phyloP scores from a whole-genome alignment of 2,113 vertebrate species.

The Rhinoderma darwinii region DNA sequence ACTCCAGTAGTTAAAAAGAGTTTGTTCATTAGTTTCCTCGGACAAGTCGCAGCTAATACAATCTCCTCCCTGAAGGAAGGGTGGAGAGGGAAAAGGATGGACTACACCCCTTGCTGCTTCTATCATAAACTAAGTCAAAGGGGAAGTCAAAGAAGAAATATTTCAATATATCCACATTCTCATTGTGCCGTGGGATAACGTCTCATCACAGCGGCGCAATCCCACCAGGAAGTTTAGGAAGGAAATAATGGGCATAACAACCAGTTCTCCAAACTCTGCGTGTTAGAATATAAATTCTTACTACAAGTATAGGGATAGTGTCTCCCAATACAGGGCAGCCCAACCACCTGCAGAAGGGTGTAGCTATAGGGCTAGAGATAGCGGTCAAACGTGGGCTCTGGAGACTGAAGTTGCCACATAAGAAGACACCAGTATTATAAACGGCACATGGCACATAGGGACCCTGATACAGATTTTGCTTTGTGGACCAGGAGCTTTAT shows the following conservation, averaged over 20 bases:
- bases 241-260: conserved; percentile 26
- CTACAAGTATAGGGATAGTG: neutral
- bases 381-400: no score
- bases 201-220: neutral
- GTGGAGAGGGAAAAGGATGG: conserved; percentile 58
- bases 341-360: neutral
- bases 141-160: conserved; percentile 33
- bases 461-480: no score
- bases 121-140: conserved; percentile 41
- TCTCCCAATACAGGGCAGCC: no score
- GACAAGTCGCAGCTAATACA: conserved; percentile 56
- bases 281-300: neutral
- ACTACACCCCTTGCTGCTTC: conserved; percentile 52
- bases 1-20: neutral
- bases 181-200: conserved; percentile 16
- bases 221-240: conserved; percentile 46
- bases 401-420: no score
- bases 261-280: neutral
- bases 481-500: no score
- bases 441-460: no score
- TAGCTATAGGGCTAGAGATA: no score
- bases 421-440: no score
- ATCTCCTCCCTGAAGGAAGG: conserved; percentile 59
- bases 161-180: neutral
- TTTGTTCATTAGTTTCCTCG: conserved; percentile 10